Conservation (phyloP, 2,113 vertebrate species). For the Oceanodroma tethys region DNA sequence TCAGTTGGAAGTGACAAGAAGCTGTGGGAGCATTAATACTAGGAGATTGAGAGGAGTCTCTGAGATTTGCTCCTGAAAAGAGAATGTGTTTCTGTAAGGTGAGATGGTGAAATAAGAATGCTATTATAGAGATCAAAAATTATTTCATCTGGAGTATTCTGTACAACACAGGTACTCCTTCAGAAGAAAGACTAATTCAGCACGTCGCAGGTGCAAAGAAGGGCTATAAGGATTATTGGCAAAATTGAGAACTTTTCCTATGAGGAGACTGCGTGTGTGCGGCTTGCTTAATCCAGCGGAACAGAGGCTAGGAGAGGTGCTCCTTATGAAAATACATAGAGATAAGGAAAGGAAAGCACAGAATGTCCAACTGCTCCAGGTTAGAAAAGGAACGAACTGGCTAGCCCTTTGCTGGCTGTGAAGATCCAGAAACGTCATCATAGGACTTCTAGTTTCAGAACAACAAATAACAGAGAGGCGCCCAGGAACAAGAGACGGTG, state of each 20-base stretch:
- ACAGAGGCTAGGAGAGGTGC: not conserved
- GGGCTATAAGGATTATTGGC: not conserved
- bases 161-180: not conserved
- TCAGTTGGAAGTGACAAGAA: not conserved
- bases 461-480: fast-evolving
- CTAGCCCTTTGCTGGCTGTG: not conserved
- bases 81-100: not conserved
- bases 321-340: not conserved
- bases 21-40: not conserved
- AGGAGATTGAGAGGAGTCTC: not conserved
- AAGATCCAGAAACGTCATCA: not conserved
- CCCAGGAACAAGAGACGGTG: not conserved
- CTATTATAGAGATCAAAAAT: not conserved
- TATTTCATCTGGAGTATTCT: not conserved
- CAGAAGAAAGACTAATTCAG: not conserved
- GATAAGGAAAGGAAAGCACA: not conserved
- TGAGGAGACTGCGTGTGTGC: fast-evolving
- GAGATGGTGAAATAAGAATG: not conserved
- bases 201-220: not conserved
- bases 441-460: fast-evolving
- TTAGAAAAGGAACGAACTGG: not conserved
- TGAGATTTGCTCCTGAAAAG: not conserved
- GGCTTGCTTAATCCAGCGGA: not conserved
- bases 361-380: not conserved
- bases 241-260: not conserved